phyloP scores from a whole-genome alignment of 1,140 invertebrate species.

The Ceratosolen solmsi region DNA sequence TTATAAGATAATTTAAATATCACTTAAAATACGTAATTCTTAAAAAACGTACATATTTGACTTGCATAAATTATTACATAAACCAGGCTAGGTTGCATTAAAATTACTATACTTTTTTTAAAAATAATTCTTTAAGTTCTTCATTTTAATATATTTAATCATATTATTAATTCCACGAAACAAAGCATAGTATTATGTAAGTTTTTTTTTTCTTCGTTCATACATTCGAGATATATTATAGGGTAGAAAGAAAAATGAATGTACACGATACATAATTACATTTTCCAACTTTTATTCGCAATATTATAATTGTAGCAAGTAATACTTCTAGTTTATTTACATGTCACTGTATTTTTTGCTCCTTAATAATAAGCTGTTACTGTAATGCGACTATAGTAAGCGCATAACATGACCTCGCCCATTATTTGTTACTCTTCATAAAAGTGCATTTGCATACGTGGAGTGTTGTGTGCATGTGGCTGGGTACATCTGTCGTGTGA shows the following conservation, averaged over 20 bases:
- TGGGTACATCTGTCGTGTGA: not conserved
- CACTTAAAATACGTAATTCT: too few species aligned
- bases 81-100: too few species aligned
- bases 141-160: too few species aligned
- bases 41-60: too few species aligned
- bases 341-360: constrained; percentile 46
- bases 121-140: too few species aligned
- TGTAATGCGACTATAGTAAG: constrained; percentile 43
- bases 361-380: constrained; percentile 43
- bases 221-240: too few species aligned
- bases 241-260: not conserved
- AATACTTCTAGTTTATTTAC: constrained; percentile 51
- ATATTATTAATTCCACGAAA: too few species aligned
- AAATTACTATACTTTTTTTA: too few species aligned
- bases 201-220: too few species aligned
- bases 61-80: too few species aligned
- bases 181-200: too few species aligned
- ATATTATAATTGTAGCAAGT: constrained; percentile 52
- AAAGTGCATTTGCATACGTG: constrained; percentile 8
- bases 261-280: constrained; percentile 23
- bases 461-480: constrained; percentile 4
- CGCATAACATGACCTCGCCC: constrained; percentile 35
- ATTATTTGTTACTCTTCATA: constrained; percentile 33
- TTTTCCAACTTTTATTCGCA: constrained; percentile 49
- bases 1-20: too few species aligned